Base-by-base conservation (phyloP, 2,797 vertebrate genomes). In the Melanotaenia nigrans region DNA sequence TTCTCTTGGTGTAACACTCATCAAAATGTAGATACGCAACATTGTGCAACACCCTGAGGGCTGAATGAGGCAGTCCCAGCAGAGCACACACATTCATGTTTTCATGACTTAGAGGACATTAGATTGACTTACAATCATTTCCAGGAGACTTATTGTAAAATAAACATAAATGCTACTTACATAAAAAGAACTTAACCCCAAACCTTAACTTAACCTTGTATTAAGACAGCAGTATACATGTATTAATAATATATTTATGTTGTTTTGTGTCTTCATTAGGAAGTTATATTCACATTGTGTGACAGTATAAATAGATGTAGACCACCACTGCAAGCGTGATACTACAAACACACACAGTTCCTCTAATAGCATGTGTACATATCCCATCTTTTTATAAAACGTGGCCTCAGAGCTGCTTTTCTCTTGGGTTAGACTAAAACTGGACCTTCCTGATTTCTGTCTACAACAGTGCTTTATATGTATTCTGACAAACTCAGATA, bases 41-140 rank as follows among this genome's bases (percentile, higher is more conserved):
- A 79, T 24, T 68, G 67, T 81, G 84, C 79, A 87, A 90, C 72
- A 81, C 81, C 77, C 83, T 71, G 51, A 57, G 71, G 84, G 68
- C 40, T 36, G 56, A 71, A 47, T 54, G 74, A 42, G 63, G 64
- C 30, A 66, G 20, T 81, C 81, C 83, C 79, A 68, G 45, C 55
- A 67, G 38, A 84, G 38, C 4, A 22, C 59, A 54, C 30, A 4
- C 28, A 32, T 12, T 53, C 51, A 53, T 25, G 51, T 53, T 53
- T 53, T 11, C 22, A 24, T 53, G 51, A 53, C 51, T 5, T 25
- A 1, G 4, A 13, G 51, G 8, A 25, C 24, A 25, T 10, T 53
- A 5, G 3, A 49, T 12, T 24, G 22, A 13, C 9, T 11, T 51
- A 51, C n/a, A 53, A 25, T 25, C 45, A 49, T 9, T 49, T 20